phyloP scores from a whole-genome alignment of 1,140 invertebrate genomes.

The Battus philenor region DNA sequence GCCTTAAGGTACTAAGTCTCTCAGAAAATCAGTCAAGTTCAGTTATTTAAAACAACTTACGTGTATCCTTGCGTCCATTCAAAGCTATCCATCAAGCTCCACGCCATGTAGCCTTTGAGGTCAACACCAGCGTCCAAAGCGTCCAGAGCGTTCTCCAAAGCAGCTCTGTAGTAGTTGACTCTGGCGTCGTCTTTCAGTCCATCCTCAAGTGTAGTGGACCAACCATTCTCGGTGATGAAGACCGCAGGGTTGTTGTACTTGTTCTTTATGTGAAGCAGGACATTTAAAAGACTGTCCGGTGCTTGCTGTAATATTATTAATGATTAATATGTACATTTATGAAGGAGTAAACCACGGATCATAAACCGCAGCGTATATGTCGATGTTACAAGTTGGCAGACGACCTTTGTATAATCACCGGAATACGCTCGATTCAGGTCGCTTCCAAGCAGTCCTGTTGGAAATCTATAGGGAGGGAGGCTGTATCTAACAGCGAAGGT shows the following conservation, averaged over 20 bases:
- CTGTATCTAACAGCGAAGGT: no score
- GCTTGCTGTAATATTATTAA: constrained; percentile 10
- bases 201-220: constrained; percentile 33
- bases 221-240: constrained; percentile 78
- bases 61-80: constrained; percentile 78
- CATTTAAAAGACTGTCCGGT: constrained; percentile 20
- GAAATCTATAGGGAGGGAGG: no score
- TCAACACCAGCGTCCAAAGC: constrained; percentile 64
- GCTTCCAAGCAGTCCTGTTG: no score
- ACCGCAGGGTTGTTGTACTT: constrained; percentile 70
- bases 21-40: no score
- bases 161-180: constrained; percentile 4
- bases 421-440: no score
- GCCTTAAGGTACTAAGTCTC: no score
- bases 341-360: no score
- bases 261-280: constrained; percentile 57
- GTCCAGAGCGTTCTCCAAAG: background rate
- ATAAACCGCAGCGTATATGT: no score
- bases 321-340: no score
- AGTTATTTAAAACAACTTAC: constrained; percentile 20
- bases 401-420: no score
- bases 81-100: constrained; percentile 30
- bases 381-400: no score
- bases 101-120: constrained; percentile 59
- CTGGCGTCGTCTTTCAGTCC: constrained; percentile 66